Evolutionary conservation across 2,888 invertebrate species (phyloP), one percentile per base, ranked within the genome.

Genomic region (Glaucopsyche alexis): DNA sequence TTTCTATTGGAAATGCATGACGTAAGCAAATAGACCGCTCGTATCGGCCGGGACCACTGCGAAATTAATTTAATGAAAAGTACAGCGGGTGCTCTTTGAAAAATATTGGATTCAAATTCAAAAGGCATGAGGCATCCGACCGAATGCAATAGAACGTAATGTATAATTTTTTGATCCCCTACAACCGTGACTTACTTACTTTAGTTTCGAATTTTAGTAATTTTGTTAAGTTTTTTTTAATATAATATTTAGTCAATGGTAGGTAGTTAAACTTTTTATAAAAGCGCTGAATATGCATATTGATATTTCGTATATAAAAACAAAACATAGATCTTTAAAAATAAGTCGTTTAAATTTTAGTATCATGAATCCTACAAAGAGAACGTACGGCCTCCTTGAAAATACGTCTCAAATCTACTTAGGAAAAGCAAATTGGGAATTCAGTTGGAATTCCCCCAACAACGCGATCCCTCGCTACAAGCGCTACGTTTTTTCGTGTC

Each of bases 381-480:
- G 19, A 55, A 60, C 29, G 6, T 42, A 14, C 45, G 8, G 67
- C 16, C 42, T 67, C 7, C 29, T 60, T 45, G 11, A 42, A 29
- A 49, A 70, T 50, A 16, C 38, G 13, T 49, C 7, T 8, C 50
- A 40, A 29, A 71, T 29, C 52, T 55, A 55, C 71, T 71, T 52
- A 52, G 40, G 42, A 55, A 42, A 55, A 50, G 71, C 71, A 71
- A 52, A 71, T 71, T 52, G 55, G 71, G 52, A 71, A 55, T 70
- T 70, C 50, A 42, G 71, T 55, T 71, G 16, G 29, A 4, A 71
- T 71, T 71, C 71, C 55, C 16, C 7, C 19, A 71, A 71, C 71
- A 52, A 40, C 40, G 40, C n/a, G 29, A 3, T 49, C 50, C 71
- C 16, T 40, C n/a, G 55, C 38, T 50, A 52, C 71, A 7, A 47